Evolutionary conservation across 35 echinoderm and acorn worm genomes (phyloP).

Genomic region (Amphiura filiformis): DNA sequence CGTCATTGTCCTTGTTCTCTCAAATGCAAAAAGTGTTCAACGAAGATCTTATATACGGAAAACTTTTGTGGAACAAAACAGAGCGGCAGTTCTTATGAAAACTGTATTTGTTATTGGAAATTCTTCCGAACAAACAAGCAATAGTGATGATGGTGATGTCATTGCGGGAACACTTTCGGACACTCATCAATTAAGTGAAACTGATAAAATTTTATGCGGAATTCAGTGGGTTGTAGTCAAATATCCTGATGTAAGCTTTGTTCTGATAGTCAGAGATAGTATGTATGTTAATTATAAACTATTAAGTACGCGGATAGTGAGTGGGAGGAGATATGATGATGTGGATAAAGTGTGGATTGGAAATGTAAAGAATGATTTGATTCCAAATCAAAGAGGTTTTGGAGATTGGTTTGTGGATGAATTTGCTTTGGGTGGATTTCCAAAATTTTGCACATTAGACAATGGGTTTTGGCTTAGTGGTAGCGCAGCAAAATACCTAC

Average conservation of each 20-base stretch:
- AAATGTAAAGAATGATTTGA: neutral
- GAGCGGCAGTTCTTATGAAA: neutral
- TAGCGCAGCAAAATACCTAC: neutral
- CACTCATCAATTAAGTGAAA: slow-evolving; percentile 50
- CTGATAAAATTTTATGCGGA: slow-evolving; percentile 40
- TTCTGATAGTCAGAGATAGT: slow-evolving; percentile 61
- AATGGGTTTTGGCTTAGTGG: neutral
- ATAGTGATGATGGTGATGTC: neutral
- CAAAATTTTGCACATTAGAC: slow-evolving; percentile 20
- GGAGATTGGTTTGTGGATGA: neutral
- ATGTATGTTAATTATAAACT: slow-evolving; percentile 61
- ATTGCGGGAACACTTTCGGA: slow-evolving; percentile 14
- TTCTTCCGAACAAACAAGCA: neutral
- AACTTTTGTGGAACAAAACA: neutral
- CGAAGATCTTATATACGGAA: neutral
- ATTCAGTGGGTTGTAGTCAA: slow-evolving; percentile 61
- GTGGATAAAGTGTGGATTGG: neutral
- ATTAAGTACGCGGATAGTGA: slow-evolving; percentile 31
- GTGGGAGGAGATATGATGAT: neutral
- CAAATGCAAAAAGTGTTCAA: neutral
- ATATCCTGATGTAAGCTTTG: slow-evolving; percentile 54
- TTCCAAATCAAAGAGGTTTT: neutral
- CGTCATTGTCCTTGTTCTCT: neutral
- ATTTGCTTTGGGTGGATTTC: neutral
- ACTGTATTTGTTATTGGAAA: slow-evolving; percentile 5